A percentile compares a stretch with the other conserved stretches of the same genome.
Conservation (phyloP, 92 coral and sea anemone genomes). For the Phenganax subtilis region DNA sequence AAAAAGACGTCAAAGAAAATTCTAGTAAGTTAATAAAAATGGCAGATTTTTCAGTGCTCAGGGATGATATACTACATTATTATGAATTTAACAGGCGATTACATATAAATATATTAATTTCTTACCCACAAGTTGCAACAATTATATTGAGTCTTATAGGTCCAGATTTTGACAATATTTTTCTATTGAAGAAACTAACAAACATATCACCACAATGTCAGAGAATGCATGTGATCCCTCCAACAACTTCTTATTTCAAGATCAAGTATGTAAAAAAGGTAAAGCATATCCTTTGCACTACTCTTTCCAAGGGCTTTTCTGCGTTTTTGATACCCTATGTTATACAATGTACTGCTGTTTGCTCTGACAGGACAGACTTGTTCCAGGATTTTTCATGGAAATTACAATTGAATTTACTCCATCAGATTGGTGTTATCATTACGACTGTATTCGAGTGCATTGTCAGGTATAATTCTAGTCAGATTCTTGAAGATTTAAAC, state of each 20-base stretch:
- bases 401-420: slow-evolving; percentile 80
- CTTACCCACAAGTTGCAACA: too few species aligned
- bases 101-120: too few species aligned
- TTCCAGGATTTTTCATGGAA: slow-evolving; percentile 90
- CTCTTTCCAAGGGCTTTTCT: not conserved
- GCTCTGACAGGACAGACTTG: slow-evolving; percentile 72
- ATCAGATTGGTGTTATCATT: slow-evolving; percentile 90
- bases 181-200: slow-evolving; percentile 62
- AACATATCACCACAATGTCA: slow-evolving; percentile 91
- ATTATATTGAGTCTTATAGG: too few species aligned
- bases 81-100: too few species aligned
- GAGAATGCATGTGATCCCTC: slow-evolving; percentile 96
- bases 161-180: not conserved
- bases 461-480: slow-evolving; percentile 62
- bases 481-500: not conserved
- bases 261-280: slow-evolving; percentile 93
- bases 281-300: not conserved
- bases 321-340: not conserved
- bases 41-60: not conserved
- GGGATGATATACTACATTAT: not conserved
- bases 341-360: not conserved
- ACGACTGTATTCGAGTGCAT: slow-evolving; percentile 93
- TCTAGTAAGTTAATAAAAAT: slow-evolving; percentile 53
- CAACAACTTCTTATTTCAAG: slow-evolving; percentile 82
- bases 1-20: slow-evolving; percentile 66